Evolutionary conservation across 1,140 invertebrate genomes (phyloP).

Genomic region (Ericerus pela): DNA sequence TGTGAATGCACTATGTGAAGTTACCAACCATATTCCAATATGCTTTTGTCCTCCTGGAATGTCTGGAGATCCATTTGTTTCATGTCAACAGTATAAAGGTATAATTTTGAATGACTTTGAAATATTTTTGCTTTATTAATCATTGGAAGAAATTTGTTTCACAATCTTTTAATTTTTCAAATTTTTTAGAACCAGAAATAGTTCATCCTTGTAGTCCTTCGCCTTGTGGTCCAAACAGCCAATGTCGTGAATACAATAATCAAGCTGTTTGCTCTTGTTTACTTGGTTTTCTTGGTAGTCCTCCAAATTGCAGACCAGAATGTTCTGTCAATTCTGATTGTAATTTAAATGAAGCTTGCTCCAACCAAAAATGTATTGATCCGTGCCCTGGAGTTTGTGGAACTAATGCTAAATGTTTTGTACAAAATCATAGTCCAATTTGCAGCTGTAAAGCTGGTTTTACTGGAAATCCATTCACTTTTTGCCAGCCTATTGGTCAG

Average conservation of each 20-base stretch:
- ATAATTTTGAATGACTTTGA: slow-evolving; percentile 19
- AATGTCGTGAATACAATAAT: slow-evolving; percentile 49
- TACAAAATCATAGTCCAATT: slow-evolving; percentile 46
- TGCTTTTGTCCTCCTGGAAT: slow-evolving; percentile 35
- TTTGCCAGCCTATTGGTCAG: slow-evolving; percentile 33
- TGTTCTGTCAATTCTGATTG: slow-evolving; percentile 61
- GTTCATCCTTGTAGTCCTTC: slow-evolving; percentile 45
- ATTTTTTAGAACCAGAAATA: slow-evolving; percentile 25
- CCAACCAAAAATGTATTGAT: slow-evolving; percentile 60
- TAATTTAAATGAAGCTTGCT: slow-evolving; percentile 47
- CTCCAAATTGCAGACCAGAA: slow-evolving; percentile 55
- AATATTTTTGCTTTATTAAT: neutral
- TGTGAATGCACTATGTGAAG: slow-evolving; percentile 35
- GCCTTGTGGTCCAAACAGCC: slow-evolving; percentile 60
- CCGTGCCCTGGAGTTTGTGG: slow-evolving; percentile 65
- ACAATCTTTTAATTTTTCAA: too few species aligned
- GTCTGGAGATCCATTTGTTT: slow-evolving; percentile 35
- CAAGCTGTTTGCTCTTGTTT: slow-evolving; percentile 61
- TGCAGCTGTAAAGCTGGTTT: slow-evolving; percentile 43
- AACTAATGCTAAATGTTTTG: slow-evolving; percentile 48
- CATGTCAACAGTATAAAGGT: slow-evolving; percentile 33
- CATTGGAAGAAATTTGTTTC: too few species aligned
- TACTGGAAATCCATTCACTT: slow-evolving; percentile 48
- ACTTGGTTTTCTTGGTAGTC: slow-evolving; percentile 49
- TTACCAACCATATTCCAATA: slow-evolving; percentile 35